Evolutionary conservation across 2,113 vertebrate species (phyloP).

Genomic region (Saiga tatarica): DNA sequence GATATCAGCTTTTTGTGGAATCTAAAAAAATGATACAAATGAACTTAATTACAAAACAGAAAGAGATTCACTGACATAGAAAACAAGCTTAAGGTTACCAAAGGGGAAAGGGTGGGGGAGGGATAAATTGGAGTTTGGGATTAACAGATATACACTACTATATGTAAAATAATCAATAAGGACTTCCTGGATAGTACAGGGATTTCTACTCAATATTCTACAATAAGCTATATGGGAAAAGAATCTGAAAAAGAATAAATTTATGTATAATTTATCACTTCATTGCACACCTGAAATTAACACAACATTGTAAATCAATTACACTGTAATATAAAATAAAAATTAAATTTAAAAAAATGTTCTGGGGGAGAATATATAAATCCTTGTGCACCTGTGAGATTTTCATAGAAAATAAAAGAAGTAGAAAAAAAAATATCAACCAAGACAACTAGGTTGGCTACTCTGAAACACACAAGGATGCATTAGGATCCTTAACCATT

Average conservation of each 20-base stretch:
- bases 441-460: background rate
- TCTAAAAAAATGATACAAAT: background rate
- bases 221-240: background rate
- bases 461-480: background rate
- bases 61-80: background rate
- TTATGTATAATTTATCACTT: background rate
- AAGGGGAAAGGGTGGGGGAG: background rate
- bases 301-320: background rate
- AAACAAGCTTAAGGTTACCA: background rate
- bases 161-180: background rate
- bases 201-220: background rate
- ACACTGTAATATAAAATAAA: background rate
- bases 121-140: background rate
- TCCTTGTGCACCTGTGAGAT: background rate
- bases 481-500: background rate
- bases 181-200: background rate
- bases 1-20: background rate
- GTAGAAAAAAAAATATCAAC: background rate
- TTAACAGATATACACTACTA: background rate
- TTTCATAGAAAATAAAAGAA: background rate
- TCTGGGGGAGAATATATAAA: background rate
- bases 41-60: background rate
- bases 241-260: background rate
- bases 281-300: background rate
- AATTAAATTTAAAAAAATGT: background rate